Percentiles rank a stretch among this genome's conserved stretches.
Evolutionary conservation across 2,888 invertebrate genomes (phyloP).

Genomic region (Ochlodes sylvanus): DNA sequence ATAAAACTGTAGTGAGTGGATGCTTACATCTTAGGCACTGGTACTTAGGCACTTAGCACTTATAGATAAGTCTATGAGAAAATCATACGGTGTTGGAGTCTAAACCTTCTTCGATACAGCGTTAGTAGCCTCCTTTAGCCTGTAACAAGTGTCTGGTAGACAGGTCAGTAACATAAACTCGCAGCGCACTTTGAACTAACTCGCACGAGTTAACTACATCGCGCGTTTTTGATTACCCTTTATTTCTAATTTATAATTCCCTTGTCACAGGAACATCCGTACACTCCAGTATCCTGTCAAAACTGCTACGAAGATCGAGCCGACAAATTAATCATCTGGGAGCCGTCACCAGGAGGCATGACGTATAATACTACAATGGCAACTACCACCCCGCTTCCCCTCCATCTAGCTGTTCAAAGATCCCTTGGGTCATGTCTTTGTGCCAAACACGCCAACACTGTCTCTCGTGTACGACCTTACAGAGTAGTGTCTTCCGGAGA

Average conservation of each 20-base stretch:
- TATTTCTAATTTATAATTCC: slow-evolving; percentile 7
- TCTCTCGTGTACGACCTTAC: slow-evolving; percentile 85
- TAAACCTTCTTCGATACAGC: too few species aligned
- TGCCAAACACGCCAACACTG: slow-evolving; percentile 85
- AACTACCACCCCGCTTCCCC: slow-evolving; percentile 80
- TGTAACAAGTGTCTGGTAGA: too few species aligned
- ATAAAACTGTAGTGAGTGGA: too few species aligned
- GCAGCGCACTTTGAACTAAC: too few species aligned
- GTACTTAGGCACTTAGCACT: too few species aligned
- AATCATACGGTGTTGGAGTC: too few species aligned
- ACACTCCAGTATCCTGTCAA: slow-evolving; percentile 92
- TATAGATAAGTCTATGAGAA: too few species aligned
- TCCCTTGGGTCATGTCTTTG: slow-evolving; percentile 91
- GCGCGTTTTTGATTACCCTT: too few species aligned
- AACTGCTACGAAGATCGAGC: slow-evolving; percentile 94
- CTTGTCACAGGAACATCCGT: slow-evolving; percentile 87
- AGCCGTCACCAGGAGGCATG: slow-evolving; percentile 82
- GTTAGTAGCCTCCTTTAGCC: too few species aligned
- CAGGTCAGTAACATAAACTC: too few species aligned
- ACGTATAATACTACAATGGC: slow-evolving; percentile 60
- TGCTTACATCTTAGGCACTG: too few species aligned
- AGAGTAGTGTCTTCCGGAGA: slow-evolving; percentile 92
- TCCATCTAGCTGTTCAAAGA: slow-evolving; percentile 87
- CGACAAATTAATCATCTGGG: slow-evolving; percentile 93
- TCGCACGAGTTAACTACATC: too few species aligned